phyloP scores from a whole-genome alignment of 2,888 invertebrate genomes.

The Heliconius cydno region DNA sequence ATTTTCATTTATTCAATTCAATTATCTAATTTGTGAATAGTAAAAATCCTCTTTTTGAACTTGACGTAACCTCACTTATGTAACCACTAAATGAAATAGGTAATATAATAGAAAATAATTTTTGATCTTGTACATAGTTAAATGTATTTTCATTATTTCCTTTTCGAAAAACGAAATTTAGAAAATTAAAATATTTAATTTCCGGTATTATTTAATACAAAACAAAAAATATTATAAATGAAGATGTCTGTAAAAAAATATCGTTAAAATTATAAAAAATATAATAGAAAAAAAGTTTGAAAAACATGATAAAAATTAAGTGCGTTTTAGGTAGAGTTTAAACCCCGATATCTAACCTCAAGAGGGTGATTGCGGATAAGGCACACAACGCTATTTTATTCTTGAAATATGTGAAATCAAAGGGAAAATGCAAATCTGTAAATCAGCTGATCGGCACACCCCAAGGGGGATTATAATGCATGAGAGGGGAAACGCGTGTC shows the following conservation, averaged over 20 bases:
- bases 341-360: constrained; percentile 54
- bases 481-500: constrained; percentile 54
- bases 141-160: background rate
- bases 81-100: constrained; percentile 22
- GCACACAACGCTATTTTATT: constrained; percentile 56
- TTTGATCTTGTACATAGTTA: background rate
- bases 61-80: constrained; percentile 35
- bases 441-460: constrained; percentile 51
- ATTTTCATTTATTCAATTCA: background rate
- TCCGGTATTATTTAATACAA: too few relatives aligned
- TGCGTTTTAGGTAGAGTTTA: constrained; percentile 57
- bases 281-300: too few relatives aligned
- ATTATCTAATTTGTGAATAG: background rate
- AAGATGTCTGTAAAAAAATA: too few relatives aligned
- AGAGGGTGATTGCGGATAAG: constrained; percentile 59
- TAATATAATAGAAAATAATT: background rate
- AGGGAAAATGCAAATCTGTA: constrained; percentile 41
- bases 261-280: too few relatives aligned
- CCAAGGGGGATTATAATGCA: constrained; percentile 56
- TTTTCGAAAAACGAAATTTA: background rate
- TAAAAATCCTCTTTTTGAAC: constrained; percentile 13
- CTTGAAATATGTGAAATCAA: constrained; percentile 36
- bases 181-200: background rate
- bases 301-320: constrained; percentile 49
- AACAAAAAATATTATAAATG: too few relatives aligned